Evolutionary conservation across 2,113 vertebrate species (phyloP).

Genomic region (Nycticorax nycticorax): DNA sequence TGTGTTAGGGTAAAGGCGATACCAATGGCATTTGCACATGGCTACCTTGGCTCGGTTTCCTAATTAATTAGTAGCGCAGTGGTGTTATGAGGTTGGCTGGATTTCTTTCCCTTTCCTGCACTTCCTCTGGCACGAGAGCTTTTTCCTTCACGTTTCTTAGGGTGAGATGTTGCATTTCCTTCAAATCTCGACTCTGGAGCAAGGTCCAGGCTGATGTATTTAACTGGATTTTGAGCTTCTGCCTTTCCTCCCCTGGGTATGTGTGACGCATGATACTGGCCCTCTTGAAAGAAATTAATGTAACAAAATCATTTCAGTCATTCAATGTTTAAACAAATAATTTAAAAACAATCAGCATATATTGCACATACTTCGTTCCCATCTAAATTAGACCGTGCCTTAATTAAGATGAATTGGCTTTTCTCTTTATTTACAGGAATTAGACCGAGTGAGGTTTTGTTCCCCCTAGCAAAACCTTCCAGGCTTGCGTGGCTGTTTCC

Average conservation of each 20-base stretch:
- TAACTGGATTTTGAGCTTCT: not conserved
- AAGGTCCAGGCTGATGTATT: not conserved
- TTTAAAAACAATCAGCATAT: not conserved
- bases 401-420: not conserved
- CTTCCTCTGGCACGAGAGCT: not conserved
- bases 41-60: not conserved
- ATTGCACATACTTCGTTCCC: not conserved
- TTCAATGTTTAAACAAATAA: not conserved
- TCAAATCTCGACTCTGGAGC: not conserved
- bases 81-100: not conserved
- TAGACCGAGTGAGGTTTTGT: not conserved
- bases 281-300: not conserved
- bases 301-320: not conserved
- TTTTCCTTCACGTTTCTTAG: not conserved
- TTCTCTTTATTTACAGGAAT: constrained; percentile 25
- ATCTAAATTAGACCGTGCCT: not conserved
- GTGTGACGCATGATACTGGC: not conserved
- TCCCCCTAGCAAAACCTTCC: not conserved
- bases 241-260: constrained; percentile 25
- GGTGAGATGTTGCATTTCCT: not conserved
- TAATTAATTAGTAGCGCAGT: not conserved
- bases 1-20: not conserved
- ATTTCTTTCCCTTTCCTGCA: constrained; percentile 13
- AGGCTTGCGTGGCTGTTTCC: not conserved
- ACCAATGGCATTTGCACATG: not conserved